A percentile compares a stretch with the other conserved stretches of the same genome.
These are phyloP conservation scores for Struthidea cinerea DNA, from an alignment of 2,113 vertebrate species.

Conservation along the genomic window DNA sequence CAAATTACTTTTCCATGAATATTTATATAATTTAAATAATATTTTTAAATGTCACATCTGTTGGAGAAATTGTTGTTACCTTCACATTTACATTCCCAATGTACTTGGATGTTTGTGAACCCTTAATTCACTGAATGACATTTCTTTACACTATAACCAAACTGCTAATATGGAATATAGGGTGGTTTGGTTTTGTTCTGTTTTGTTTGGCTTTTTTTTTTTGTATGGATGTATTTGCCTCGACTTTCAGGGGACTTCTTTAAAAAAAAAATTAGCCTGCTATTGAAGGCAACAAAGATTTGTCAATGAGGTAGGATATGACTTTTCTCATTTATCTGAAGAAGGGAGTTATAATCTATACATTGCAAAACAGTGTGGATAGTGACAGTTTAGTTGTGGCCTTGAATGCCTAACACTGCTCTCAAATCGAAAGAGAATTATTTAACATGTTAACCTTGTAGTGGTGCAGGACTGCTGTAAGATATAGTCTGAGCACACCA, in stretches of 20 bases:
- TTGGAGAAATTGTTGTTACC: not conserved
- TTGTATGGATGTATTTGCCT: not conserved
- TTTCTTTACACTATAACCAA: not conserved
- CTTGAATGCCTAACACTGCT: not conserved
- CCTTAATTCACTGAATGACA: not conserved
- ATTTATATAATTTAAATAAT: conserved; percentile 36
- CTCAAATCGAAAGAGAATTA: not conserved
- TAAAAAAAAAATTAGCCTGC: not conserved
- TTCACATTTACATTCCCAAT: not conserved
- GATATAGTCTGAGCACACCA: not conserved
- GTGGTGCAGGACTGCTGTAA: not conserved
- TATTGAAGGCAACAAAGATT: not conserved
- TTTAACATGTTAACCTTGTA: not conserved
- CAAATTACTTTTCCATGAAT: not conserved
- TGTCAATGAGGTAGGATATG: not conserved
- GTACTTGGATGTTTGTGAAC: not conserved
- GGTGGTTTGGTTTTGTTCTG: not conserved
- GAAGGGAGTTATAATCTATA: not conserved
- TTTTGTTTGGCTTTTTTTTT: not conserved
- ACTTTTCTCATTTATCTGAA: not conserved
- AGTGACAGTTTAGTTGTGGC: not conserved
- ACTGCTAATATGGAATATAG: not conserved
- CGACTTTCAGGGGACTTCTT: not conserved
- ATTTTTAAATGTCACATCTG: conserved; percentile 6
- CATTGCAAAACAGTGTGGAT: not conserved